Conservation (phyloP, 1,140 invertebrate genomes). For the Triops longicaudatus region DNA sequence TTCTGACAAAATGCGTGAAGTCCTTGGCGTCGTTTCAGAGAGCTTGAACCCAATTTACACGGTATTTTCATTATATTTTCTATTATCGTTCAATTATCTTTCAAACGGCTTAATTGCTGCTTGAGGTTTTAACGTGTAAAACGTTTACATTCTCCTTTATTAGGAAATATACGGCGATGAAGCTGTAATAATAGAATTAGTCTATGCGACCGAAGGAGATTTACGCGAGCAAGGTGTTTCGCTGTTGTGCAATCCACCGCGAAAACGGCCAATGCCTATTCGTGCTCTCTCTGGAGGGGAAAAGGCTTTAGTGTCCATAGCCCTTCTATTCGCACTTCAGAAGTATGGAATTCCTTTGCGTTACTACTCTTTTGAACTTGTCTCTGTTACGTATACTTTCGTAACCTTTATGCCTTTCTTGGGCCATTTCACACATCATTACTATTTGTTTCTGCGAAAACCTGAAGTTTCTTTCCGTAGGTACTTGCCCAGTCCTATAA, state of each 20-base stretch:
- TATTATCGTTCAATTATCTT: too few relatives aligned
- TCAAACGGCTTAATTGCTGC: not conserved
- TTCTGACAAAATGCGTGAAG: not conserved
- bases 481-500: not conserved
- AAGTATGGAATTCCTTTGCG: not conserved
- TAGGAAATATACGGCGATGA: not conserved
- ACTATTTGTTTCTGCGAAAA: not conserved
- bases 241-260: not conserved
- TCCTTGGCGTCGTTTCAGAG: not conserved
- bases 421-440: too few relatives aligned
- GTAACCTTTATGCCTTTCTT: too few relatives aligned
- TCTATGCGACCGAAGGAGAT: not conserved
- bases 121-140: not conserved
- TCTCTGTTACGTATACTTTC: too few relatives aligned
- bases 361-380: not conserved
- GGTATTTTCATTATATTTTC: not conserved
- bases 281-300: not conserved
- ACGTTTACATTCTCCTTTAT: not conserved
- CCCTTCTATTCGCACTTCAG: not conserved
- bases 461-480: not conserved
- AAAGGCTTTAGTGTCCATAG: not conserved
- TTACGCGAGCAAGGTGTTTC: not conserved
- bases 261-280: not conserved
- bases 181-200: not conserved
- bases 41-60: not conserved